These are phyloP conservation scores for Parelbella ahira DNA, from an alignment of 2,888 invertebrate species.

Conservation along the genomic window DNA sequence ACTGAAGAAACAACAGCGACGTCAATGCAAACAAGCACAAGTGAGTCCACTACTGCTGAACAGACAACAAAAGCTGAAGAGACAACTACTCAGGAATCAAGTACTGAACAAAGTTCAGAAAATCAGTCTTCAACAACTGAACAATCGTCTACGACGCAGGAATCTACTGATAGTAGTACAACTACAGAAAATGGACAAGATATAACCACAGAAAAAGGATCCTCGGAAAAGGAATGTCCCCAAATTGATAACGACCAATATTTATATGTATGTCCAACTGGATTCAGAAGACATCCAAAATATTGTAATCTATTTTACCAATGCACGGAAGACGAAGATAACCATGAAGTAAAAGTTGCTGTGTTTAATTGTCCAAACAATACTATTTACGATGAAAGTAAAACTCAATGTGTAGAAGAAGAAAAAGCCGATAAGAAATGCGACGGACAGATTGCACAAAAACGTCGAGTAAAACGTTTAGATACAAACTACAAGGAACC, in stretches of 20 bases:
- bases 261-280: constrained; percentile 88
- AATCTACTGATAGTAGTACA: constrained; percentile 33
- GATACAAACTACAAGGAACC: constrained; percentile 76
- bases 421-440: constrained; percentile 80
- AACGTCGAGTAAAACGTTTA: constrained; percentile 76
- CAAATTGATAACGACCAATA: constrained; percentile 85
- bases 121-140: constrained; percentile 36
- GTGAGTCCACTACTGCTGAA: no score
- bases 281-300: constrained; percentile 90
- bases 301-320: constrained; percentile 92
- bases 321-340: constrained; percentile 84
- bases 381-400: constrained; percentile 87
- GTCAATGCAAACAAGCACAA: no score
- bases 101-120: constrained; percentile 35
- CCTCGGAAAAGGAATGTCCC: constrained; percentile 64
- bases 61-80: constrained; percentile 39
- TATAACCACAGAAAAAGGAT: constrained; percentile 38
- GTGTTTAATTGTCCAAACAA: constrained; percentile 88
- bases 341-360: constrained; percentile 86
- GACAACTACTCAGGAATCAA: constrained; percentile 36
- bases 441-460: constrained; percentile 76
- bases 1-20: constrained; percentile 28
- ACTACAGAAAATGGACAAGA: constrained; percentile 34
- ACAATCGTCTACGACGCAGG: constrained; percentile 29
- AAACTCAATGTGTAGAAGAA: constrained; percentile 86